A percentile compares a stretch with the other conserved stretches of the same genome.
Conservation (phyloP, 2,113 vertebrate species). For the Papio anubis region DNA sequence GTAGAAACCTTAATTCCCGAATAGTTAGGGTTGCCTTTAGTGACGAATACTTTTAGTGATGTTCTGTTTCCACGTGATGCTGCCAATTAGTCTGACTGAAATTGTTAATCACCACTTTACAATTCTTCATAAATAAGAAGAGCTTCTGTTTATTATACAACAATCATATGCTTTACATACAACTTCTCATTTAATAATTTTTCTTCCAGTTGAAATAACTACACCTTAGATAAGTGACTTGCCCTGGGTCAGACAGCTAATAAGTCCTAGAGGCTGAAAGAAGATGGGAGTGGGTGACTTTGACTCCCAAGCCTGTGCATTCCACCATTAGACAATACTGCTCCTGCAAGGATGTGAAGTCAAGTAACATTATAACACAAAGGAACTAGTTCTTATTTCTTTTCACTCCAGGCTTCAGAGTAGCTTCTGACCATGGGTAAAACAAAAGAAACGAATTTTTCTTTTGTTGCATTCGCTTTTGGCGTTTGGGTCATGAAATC, state of each 20-base stretch:
- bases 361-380: neutral
- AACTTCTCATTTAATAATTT: neutral
- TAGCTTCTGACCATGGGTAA: neutral
- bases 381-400: neutral
- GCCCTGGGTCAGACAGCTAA: neutral
- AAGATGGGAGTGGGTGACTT: neutral
- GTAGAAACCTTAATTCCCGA: too few relatives aligned
- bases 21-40: neutral
- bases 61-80: neutral
- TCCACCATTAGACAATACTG: neutral
- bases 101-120: neutral
- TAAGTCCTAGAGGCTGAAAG: neutral
- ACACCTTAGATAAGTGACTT: neutral
- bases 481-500: too few relatives aligned
- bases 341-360: neutral
- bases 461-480: neutral
- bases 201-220: neutral
- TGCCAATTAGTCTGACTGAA: neutral
- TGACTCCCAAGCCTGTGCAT: fast-evolving
- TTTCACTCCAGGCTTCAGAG: neutral
- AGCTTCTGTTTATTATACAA: neutral
- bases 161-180: neutral
- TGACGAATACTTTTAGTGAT: neutral
- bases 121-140: neutral
- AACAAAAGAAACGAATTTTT: neutral